phyloP scores from a whole-genome alignment of 2,113 vertebrate genomes.

The Catharus fuscescens region DNA sequence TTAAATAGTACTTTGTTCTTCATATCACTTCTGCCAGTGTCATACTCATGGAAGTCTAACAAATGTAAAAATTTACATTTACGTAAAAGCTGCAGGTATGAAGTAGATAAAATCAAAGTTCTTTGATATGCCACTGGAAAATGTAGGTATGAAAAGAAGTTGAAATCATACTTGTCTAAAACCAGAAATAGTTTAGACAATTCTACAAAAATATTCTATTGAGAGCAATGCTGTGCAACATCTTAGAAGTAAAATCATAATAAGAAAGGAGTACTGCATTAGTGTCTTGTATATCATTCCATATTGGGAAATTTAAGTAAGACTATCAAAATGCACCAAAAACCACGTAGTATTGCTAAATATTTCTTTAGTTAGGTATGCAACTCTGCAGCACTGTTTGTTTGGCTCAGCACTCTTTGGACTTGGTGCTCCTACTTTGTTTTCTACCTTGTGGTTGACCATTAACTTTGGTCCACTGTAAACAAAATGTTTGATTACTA shows the following conservation, averaged over 20 bases:
- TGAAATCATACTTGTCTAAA: not conserved
- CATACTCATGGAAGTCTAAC: not conserved
- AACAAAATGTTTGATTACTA: not conserved
- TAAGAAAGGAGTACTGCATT: not conserved
- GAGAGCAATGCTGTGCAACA: not conserved
- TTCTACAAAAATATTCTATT: not conserved
- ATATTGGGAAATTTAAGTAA: not conserved
- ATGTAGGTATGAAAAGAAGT: fast-evolving
- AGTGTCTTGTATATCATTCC: not conserved
- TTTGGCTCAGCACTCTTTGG: not conserved
- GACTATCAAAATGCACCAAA: not conserved
- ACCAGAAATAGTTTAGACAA: not conserved
- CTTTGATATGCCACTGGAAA: not conserved
- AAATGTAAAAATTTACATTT: not conserved
- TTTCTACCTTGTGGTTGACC: not conserved
- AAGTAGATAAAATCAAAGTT: not conserved
- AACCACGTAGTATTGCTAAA: not conserved
- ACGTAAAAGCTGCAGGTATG: not conserved
- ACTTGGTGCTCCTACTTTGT: not conserved
- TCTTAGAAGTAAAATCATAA: not conserved
- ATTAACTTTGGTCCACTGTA: not conserved
- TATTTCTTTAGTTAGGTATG: not conserved
- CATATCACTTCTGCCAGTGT: not conserved
- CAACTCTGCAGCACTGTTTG: not conserved
- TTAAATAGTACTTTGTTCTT: not conserved